Percentiles rank a stretch among this genome's conserved stretches.
Conservation (phyloP, 2,113 vertebrate genomes). For the Myotis davidii region DNA sequence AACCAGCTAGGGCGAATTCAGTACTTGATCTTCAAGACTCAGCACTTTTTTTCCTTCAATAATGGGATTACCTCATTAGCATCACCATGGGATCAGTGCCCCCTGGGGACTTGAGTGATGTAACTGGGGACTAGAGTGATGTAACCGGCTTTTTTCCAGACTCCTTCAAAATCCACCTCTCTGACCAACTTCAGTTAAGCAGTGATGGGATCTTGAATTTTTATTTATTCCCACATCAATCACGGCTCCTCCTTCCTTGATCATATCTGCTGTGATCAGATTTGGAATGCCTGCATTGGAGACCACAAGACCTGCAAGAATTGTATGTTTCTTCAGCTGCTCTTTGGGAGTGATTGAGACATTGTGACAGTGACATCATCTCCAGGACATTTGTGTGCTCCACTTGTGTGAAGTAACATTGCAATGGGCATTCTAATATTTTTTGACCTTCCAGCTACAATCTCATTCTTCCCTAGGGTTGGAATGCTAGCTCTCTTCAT, state of each 20-base stretch:
- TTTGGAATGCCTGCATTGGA: conserved; percentile 93
- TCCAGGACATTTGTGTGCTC: neutral
- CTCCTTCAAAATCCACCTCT: conserved; percentile 98
- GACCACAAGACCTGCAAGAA: neutral
- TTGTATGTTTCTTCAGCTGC: neutral
- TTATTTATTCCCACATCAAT: conserved; percentile 97
- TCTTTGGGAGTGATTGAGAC: neutral
- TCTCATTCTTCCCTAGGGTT: neutral
- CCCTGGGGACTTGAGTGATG: too few relatives aligned
- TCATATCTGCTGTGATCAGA: conserved; percentile 97
- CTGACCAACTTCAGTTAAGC: conserved; percentile 92
- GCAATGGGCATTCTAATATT: neutral
- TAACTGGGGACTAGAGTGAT: conserved; percentile 89
- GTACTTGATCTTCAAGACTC: conserved; percentile 83
- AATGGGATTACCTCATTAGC: conserved; percentile 98
- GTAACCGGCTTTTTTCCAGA: conserved; percentile 94
- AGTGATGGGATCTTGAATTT: conserved; percentile 91
- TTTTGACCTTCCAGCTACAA: neutral
- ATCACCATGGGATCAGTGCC: conserved; percentile 94
- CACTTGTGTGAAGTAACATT: neutral
- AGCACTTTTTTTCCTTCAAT: conserved; percentile 95
- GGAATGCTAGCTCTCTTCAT: neutral
- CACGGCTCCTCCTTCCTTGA: conserved; percentile 95
- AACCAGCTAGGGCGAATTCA: too few relatives aligned
- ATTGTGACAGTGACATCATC: neutral